phyloP scores from a whole-genome alignment of 1,140 invertebrate genomes.

The Nilaparvata lugens region DNA sequence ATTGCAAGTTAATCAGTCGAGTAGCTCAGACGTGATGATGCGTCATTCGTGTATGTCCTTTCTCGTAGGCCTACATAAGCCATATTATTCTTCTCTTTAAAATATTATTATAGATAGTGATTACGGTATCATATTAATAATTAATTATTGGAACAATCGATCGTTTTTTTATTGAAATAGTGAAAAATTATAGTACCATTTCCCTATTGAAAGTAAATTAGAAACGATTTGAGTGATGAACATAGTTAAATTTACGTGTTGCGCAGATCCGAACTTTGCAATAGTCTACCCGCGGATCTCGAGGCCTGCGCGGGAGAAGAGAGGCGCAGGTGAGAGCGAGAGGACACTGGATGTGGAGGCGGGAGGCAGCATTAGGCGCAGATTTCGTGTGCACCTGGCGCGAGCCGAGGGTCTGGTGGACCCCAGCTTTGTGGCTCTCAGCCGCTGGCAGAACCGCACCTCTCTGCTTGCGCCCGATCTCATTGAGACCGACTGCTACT shows the following conservation, averaged over 20 bases:
- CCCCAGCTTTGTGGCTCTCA: conserved; percentile 19
- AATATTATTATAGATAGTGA: too few relatives aligned
- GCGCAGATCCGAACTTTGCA: background rate
- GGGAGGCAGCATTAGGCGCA: background rate
- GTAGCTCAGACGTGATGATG: too few relatives aligned
- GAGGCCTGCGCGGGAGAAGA: background rate
- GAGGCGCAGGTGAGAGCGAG: background rate
- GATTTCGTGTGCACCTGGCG: conserved; percentile 16
- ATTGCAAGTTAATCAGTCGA: too few relatives aligned
- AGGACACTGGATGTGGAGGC: conserved; percentile 7
- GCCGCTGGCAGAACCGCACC: conserved; percentile 12
- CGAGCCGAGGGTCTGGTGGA: conserved; percentile 16
- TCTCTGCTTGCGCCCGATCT: conserved; percentile 12
- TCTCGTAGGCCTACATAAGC: too few relatives aligned
- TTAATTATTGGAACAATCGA: too few relatives aligned
- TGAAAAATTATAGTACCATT: too few relatives aligned
- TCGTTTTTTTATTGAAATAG: too few relatives aligned
- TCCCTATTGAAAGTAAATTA: too few relatives aligned
- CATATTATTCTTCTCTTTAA: too few relatives aligned
- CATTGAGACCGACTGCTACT: conserved; percentile 23
- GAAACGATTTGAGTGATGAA: too few relatives aligned
- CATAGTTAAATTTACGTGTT: background rate
- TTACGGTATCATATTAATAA: too few relatives aligned
- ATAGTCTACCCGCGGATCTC: conserved; percentile 1
- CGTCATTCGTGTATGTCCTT: too few relatives aligned